A percentile compares a stretch with the other conserved stretches of the same genome.
Conservation (phyloP, 2,797 vertebrate species). For the Melanotaenia trifasciata region DNA sequence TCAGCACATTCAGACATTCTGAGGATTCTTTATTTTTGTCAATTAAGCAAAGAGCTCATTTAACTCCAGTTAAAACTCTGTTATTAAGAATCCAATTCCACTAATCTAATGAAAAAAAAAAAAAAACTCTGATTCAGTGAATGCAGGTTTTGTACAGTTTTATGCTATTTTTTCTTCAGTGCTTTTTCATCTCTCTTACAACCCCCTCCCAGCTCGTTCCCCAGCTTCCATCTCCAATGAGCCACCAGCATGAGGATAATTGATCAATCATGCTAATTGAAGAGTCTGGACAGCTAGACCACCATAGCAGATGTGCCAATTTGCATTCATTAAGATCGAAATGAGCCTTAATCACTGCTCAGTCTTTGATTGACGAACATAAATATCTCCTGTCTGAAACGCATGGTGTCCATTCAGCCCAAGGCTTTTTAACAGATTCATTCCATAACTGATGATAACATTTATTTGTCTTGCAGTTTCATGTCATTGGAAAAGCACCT, state of each 20-base stretch:
- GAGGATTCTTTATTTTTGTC: background rate
- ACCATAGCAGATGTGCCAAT: conserved; percentile 89
- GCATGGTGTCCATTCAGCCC: conserved; percentile 52
- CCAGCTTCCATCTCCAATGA: conserved; percentile 66
- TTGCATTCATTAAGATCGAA: conserved; percentile 88
- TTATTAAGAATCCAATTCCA: conserved; percentile 47
- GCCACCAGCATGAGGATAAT: conserved; percentile 84
- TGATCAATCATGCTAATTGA: conserved; percentile 90
- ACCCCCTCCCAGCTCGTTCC: conserved; percentile 20
- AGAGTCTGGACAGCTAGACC: conserved; percentile 86
- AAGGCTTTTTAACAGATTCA: conserved; percentile 44
- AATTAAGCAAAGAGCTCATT: conserved; percentile 5
- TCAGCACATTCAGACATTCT: background rate
- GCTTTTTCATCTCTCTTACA: conserved; percentile 53
- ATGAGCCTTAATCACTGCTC: conserved; percentile 85
- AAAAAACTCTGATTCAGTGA: conserved; percentile 39
- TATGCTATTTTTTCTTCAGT: conserved; percentile 19
- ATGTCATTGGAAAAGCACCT: conserved; percentile 16
- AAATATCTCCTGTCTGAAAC: conserved; percentile 77
- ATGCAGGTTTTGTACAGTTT: conserved; percentile 33
- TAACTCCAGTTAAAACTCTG: conserved; percentile 1
- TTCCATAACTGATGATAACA: conserved; percentile 41
- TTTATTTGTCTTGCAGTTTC: conserved; percentile 32
- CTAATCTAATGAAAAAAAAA: conserved; percentile 57
- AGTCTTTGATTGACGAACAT: conserved; percentile 83